Conservation (phyloP, 1,140 invertebrate genomes). For the Neotoxoptera formosana region DNA sequence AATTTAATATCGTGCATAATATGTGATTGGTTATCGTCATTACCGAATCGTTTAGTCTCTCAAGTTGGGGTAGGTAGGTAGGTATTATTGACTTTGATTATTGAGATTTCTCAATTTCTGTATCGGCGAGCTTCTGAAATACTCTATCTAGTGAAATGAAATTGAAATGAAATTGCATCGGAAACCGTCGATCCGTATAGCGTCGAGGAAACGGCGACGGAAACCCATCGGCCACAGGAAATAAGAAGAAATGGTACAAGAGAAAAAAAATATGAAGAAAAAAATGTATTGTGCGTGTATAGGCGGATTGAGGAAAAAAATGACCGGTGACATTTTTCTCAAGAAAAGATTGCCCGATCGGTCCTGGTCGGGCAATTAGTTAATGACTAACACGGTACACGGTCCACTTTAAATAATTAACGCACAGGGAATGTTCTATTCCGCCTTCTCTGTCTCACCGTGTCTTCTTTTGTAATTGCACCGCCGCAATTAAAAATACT, state of each 20-base stretch:
- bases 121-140: not conserved
- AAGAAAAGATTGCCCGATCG: constrained; percentile 44
- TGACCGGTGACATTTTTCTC: constrained; percentile 49
- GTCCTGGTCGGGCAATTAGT: constrained; percentile 28
- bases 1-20: not conserved
- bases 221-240: constrained; percentile 34
- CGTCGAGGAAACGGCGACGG: not conserved
- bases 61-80: not conserved
- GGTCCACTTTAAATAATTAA: constrained; percentile 56
- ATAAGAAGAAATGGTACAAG: not conserved
- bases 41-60: not conserved
- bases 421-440: constrained; percentile 34
- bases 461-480: constrained; percentile 37
- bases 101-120: not conserved
- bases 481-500: constrained; percentile 52
- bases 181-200: not conserved
- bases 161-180: not conserved
- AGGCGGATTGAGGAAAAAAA: constrained; percentile 40
- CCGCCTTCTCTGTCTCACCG: not conserved
- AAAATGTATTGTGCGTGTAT: not conserved
- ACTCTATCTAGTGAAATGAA: not conserved
- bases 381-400: constrained; percentile 36
- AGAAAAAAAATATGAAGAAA: not conserved
- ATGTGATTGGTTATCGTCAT: not conserved
- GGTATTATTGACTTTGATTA: not conserved